These are phyloP conservation scores for Aurelia aurita DNA, from an alignment of 30 jellyfish, hydroid and myxozoan species.

Conservation along the genomic window DNA sequence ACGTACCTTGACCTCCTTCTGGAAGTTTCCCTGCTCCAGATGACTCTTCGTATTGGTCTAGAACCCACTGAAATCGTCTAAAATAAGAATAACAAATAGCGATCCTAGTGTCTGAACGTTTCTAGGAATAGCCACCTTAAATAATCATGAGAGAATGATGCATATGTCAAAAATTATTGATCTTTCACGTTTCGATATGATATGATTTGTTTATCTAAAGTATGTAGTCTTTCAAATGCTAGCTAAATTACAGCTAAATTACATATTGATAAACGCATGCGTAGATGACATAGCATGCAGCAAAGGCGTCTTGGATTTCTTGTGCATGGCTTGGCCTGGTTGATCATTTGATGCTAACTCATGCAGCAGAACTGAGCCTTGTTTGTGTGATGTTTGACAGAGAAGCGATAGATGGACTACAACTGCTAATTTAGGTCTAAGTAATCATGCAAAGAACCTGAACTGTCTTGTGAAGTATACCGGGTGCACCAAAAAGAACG, in stretches of 20 bases:
- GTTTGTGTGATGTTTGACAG: constrained; percentile 53
- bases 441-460: constrained; percentile 89
- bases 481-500: no score
- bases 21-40: not conserved
- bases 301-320: constrained; percentile 85
- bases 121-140: no score
- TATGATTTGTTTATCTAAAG: no score
- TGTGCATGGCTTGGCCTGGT: constrained; percentile 89
- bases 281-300: constrained; percentile 97
- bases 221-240: no score
- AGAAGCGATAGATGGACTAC: constrained; percentile 83
- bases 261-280: constrained; percentile 88
- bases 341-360: constrained; percentile 89
- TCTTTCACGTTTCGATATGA: no score
- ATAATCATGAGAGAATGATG: no score
- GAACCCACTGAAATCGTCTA: constrained; percentile 72
- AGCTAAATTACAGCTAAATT: no score
- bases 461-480: constrained; percentile 91
- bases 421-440: constrained; percentile 75
- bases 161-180: no score
- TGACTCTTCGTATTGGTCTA: constrained; percentile 39
- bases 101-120: not conserved
- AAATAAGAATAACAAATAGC: not conserved
- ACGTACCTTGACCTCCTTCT: constrained; percentile 58
- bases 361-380: constrained; percentile 89